Evolutionary conservation across 1,140 invertebrate species (phyloP), one percentile per base, ranked within the genome.

Genomic region (Ephestia elutella): DNA sequence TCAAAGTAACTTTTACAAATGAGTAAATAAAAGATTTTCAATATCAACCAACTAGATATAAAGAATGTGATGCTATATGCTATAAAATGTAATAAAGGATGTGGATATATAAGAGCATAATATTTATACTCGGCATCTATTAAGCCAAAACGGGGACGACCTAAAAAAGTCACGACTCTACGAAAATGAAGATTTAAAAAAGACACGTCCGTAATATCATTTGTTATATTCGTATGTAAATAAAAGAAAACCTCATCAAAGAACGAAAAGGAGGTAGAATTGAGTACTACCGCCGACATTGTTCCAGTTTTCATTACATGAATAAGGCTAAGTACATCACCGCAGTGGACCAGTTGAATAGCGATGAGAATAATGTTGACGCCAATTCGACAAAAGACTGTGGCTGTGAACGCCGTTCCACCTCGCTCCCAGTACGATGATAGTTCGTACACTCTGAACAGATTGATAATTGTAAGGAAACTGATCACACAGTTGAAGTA

Each of bases 401-500:
- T 44, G 0, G 5, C 2, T 4, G 5, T 15, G 15, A 15, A 15
- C 13, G 38, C n/a, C 38, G 15, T 15, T 8, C 68, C 51, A 8
- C 61, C 60, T 17, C 54, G 59, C 8, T 35, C 60, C 60, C 49
- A 72, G 48, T 62, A 73, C 0, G 28, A 35, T 13, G 77, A 64
- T 5, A 56, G 50, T 48, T 72, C 68, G 13, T 61, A 67, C 8
- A 80, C 17, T 44, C 68, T 50, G 17, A 63, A 60, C 9, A 73
- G 15, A n/a, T 60, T 62, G 25, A 75, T 55, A 0, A 66, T 21
- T 25, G 56, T 59, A 0, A 79, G 5, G 11, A 79, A 35, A 21
- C 63, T 68, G 2, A 79, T 35, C 4, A 60, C 44, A 15, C 54
- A 64, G 1, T 72, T 61, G 21, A 80, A 77, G 7, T 25, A 55